Evolutionary conservation across 2,888 invertebrate genomes (phyloP), one percentile per base, ranked within the genome.

Genomic region (Ophion ellenae): DNA sequence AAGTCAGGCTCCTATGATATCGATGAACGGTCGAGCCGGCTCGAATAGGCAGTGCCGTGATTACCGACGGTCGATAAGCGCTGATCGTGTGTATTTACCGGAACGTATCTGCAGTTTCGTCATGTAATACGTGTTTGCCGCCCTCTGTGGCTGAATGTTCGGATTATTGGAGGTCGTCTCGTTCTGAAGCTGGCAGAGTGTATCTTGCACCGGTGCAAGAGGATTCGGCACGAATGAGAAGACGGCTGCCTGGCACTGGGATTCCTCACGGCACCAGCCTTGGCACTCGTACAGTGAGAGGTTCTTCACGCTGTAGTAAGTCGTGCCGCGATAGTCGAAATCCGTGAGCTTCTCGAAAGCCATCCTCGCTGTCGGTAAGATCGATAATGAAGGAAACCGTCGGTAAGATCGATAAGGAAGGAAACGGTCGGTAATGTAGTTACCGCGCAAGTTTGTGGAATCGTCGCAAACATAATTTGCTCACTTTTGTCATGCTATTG

Each of bases 201-300:
- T 98, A 94, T 98, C 98, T 95, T 98, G 98, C 81, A 97, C 97
- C 1, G 98, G 98, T 86, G 98, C 98, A 92, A 98, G 94, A 10
- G 98, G 98, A 94, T 98, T 98, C 86, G 98, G 96, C 61, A 98
- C 98, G 94, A 98, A 98, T 95, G 98, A 98, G 94, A 98, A 99
- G 3, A 98, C 97, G 6, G 98, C 98, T 2, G 98, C 98, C 92
- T 97, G 98, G 92, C 98, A 98, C 92, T 98, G 98, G 0, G 97
- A 96, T 91, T 98, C 98, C 93, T 98, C 98, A 74, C 98, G 95
- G 94, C 98, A 99, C 98, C 98, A 98, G 53, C 98, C 98, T 93
- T 98, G 98, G 94, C 98, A 99, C 94, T 98, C 98, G 95, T 98
- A 98, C 70, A 99, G 95, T 20, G 98, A 98, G 66, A 98, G 95